Evolutionary conservation across 2,888 invertebrate genomes (phyloP).

Genomic region (Eupithecia insigniata): DNA sequence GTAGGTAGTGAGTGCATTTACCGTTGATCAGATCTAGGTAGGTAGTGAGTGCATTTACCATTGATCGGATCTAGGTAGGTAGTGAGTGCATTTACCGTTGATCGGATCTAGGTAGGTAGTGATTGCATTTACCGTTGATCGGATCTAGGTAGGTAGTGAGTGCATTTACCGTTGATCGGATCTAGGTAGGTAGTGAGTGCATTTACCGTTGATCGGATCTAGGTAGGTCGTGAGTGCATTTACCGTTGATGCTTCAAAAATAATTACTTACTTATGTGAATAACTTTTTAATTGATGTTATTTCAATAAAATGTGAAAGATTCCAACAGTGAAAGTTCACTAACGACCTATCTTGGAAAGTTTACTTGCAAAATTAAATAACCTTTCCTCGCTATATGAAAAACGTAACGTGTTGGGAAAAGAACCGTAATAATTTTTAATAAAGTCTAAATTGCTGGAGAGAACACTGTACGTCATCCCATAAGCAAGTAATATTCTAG

Average conservation of each 20-base stretch:
- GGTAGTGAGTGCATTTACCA: too few species aligned
- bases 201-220: neutral
- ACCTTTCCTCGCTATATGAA: constrained; percentile 21
- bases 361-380: constrained; percentile 39
- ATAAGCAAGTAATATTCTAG: constrained; percentile 29
- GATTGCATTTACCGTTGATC: too few species aligned
- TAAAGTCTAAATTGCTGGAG: constrained; percentile 26
- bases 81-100: too few species aligned
- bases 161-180: too few species aligned
- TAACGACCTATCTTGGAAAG: constrained; percentile 29
- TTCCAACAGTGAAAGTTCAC: constrained; percentile 17
- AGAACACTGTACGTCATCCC: constrained; percentile 13
- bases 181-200: too few species aligned
- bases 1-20: too few species aligned
- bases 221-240: too few species aligned
- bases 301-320: constrained; percentile 7
- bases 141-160: too few species aligned
- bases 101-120: too few species aligned
- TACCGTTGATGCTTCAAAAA: neutral
- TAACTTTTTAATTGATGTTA: neutral
- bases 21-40: too few species aligned
- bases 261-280: neutral
- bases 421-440: constrained; percentile 18
- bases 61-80: too few species aligned
- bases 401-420: neutral